A percentile compares a stretch with the other conserved stretches of the same genome.
Evolutionary conservation across 1,140 invertebrate genomes (phyloP).

Genomic region (Sarcophaga peregrina): DNA sequence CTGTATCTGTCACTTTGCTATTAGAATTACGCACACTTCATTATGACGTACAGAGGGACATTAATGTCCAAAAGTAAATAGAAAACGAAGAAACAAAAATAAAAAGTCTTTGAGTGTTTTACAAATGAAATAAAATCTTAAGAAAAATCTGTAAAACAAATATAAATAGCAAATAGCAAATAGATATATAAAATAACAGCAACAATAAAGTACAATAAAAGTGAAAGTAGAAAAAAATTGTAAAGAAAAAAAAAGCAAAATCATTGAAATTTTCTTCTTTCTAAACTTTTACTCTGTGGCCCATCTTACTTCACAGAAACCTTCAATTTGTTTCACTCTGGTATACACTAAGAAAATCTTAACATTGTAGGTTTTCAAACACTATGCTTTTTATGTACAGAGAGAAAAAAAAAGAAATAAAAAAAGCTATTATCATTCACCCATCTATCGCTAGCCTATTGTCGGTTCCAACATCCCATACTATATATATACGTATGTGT

Average conservation of each 20-base stretch:
- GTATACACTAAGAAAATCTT: background rate
- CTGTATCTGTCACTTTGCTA: too few species aligned
- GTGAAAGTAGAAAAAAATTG: background rate
- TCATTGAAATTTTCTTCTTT: background rate
- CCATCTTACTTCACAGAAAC: background rate
- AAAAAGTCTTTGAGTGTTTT: background rate
- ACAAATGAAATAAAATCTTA: background rate
- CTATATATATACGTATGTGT: background rate
- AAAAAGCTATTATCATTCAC: too few species aligned
- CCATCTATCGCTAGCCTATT: too few species aligned
- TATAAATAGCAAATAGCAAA: too few species aligned
- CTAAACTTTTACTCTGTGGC: background rate
- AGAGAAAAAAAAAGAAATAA: background rate
- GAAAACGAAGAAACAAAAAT: background rate
- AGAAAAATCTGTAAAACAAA: background rate
- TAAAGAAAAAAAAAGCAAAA: background rate
- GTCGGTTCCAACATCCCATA: background rate
- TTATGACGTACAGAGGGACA: slow-evolving; percentile 3
- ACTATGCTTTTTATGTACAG: background rate
- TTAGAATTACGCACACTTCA: background rate
- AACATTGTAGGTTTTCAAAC: background rate
- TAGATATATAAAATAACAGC: too few species aligned
- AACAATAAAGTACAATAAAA: background rate
- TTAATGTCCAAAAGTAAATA: background rate
- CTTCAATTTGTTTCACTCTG: background rate